Conservation (phyloP, 2,888 invertebrate genomes). For the Taenaris catops region DNA sequence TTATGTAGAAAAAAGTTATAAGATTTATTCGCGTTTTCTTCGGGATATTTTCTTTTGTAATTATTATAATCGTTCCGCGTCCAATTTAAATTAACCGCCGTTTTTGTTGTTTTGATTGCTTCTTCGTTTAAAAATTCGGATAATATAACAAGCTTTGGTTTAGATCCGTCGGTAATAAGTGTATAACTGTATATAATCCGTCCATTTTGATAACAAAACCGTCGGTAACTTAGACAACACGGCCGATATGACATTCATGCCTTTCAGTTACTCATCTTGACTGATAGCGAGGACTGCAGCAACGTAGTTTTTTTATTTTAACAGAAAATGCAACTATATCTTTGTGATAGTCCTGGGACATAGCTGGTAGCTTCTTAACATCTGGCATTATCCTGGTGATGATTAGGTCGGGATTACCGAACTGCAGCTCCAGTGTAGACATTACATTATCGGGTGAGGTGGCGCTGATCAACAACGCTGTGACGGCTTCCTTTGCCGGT, state of each 20-base stretch:
- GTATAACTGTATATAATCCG: too few relatives aligned
- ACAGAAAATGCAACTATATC: conserved; percentile 25
- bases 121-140: conserved; percentile 22
- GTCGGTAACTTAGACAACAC: conserved; percentile 22
- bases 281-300: conserved; percentile 19
- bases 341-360: conserved; percentile 23
- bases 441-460: too few relatives aligned
- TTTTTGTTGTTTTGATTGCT: conserved; percentile 19
- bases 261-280: conserved; percentile 18
- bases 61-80: neutral
- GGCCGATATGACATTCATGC: conserved; percentile 10
- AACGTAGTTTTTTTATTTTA: conserved; percentile 25
- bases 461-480: too few relatives aligned
- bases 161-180: too few relatives aligned
- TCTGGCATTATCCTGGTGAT: conserved; percentile 23
- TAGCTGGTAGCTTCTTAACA: conserved; percentile 20
- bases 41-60: conserved; percentile 4
- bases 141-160: conserved; percentile 14
- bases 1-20: conserved; percentile 6
- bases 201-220: too few relatives aligned
- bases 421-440: too few relatives aligned
- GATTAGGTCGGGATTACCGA: too few relatives aligned
- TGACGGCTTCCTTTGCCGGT: conserved; percentile 26
- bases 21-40: conserved; percentile 11
- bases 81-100: neutral